Evolutionary conservation across 37 sponge, comb jelly and placozoan genomes (phyloP).

Genomic region (Cladorhizidae sp.): DNA sequence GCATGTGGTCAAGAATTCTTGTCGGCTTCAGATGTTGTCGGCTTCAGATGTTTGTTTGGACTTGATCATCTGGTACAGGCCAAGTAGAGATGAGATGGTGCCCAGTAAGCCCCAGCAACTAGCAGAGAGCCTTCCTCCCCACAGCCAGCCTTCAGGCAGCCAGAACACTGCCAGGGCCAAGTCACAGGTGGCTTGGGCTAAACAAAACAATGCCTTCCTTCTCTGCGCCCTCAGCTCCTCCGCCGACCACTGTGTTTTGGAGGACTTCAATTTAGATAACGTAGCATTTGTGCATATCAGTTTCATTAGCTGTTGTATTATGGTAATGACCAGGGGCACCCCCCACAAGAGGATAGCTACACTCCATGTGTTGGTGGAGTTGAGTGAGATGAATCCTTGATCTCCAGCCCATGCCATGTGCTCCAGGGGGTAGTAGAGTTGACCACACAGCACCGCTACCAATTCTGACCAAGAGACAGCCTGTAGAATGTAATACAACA

Average conservation of each 20-base stretch:
- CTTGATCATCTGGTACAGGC: conserved; percentile 31
- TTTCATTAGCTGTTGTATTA: neutral
- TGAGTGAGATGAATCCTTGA: conserved; percentile 14
- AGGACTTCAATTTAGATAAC: too few species aligned
- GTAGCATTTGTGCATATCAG: neutral
- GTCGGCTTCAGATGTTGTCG: neutral
- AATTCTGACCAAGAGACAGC: neutral
- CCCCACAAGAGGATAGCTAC: conserved; percentile 28
- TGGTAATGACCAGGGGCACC: conserved; percentile 4
- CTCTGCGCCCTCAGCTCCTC: neutral
- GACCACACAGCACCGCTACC: conserved; percentile 1
- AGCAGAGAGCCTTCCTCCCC: conserved; percentile 26
- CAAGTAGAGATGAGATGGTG: conserved; percentile 52
- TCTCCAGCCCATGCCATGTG: conserved; percentile 78
- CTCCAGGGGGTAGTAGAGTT: conserved; percentile 74
- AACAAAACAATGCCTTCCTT: neutral
- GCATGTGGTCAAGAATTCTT: too few species aligned
- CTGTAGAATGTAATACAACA: neutral
- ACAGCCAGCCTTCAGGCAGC: conserved; percentile 30
- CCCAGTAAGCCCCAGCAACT: conserved; percentile 48
- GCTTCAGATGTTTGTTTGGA: neutral
- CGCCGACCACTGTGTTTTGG: neutral
- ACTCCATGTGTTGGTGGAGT: conserved; percentile 41
- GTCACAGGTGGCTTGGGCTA: conserved; percentile 30
- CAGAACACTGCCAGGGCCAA: conserved; percentile 46